Evolutionary conservation across 92 coral and sea anemone genomes (phyloP).

Genomic region (Palythoa grandis): DNA sequence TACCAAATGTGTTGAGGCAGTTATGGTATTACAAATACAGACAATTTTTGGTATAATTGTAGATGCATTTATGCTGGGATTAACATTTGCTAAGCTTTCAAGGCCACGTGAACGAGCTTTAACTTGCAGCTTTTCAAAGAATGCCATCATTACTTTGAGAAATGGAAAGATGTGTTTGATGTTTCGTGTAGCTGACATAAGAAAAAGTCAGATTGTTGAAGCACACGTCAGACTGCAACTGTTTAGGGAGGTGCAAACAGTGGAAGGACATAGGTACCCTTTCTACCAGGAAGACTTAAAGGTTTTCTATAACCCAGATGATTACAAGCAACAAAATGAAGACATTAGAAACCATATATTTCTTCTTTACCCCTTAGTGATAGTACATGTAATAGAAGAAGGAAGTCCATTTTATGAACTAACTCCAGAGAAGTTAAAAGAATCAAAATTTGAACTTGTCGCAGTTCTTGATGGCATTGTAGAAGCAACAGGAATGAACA

Average conservation of each 20-base stretch:
- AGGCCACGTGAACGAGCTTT: conserved; percentile 92
- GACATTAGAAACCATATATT: conserved; percentile 74
- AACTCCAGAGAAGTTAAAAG: conserved; percentile 68
- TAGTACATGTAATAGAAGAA: conserved; percentile 85
- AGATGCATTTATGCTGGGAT: conserved; percentile 90
- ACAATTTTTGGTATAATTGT: conserved; percentile 77
- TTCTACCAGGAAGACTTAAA: conserved; percentile 83
- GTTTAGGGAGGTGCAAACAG: conserved; percentile 62
- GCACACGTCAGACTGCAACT: conserved; percentile 83
- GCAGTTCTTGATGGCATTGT: conserved; percentile 88
- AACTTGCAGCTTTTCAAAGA: conserved; percentile 87
- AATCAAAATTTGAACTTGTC: conserved; percentile 82
- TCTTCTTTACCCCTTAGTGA: conserved; percentile 75
- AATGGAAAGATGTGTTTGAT: conserved; percentile 90
- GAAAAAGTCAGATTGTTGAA: conserved; percentile 86
- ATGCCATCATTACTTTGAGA: conserved; percentile 78
- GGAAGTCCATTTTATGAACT: conserved; percentile 83
- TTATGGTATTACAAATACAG: conserved; percentile 75
- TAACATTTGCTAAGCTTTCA: conserved; percentile 91
- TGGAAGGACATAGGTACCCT: conserved; percentile 71
- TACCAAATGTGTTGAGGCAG: conserved; percentile 83
- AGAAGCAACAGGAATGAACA: conserved; percentile 95
- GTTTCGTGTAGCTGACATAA: conserved; percentile 88
- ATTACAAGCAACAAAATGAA: conserved; percentile 35
- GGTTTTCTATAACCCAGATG: conserved; percentile 74